Evolutionary conservation across 2,797 vertebrate genomes (phyloP).

Genomic region (Poliocrania exsul): DNA sequence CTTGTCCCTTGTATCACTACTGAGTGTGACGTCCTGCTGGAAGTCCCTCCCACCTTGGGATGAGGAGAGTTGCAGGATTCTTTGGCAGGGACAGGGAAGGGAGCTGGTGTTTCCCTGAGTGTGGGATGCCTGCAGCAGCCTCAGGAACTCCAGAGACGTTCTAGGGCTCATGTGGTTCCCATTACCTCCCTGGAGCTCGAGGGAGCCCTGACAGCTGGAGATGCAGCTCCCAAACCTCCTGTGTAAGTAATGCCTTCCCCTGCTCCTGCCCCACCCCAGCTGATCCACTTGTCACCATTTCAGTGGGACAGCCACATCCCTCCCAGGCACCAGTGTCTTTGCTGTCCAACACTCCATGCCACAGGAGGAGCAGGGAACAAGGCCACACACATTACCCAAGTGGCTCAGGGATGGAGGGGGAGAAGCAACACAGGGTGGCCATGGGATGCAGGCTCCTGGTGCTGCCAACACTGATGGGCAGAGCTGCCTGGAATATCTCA

Average conservation of each 20-base stretch:
- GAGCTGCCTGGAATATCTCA: neutral
- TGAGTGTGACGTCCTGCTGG: neutral
- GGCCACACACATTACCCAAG: too few relatives aligned
- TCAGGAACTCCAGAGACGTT: neutral
- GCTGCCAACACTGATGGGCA: neutral
- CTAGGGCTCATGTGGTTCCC: neutral
- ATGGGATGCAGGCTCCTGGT: rapidly evolving
- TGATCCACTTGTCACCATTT: rapidly evolving
- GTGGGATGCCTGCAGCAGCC: rapidly evolving
- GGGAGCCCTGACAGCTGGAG: neutral
- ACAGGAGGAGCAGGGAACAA: rapidly evolving
- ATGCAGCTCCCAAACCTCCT: neutral
- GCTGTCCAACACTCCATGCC: rapidly evolving
- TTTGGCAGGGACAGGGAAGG: neutral
- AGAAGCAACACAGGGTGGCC: rapidly evolving
- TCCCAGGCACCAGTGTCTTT: neutral
- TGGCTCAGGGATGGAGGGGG: rapidly evolving
- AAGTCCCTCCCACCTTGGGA: neutral
- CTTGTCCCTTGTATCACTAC: neutral
- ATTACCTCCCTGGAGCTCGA: neutral
- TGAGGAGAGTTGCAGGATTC: neutral
- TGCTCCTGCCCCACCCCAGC: neutral
- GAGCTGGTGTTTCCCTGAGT: rapidly evolving
- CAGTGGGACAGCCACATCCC: neutral
- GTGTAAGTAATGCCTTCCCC: neutral